Percentiles rank a stretch among this genome's conserved stretches.
These are phyloP conservation scores for Bombus breviceps DNA, from an alignment of 1,140 invertebrate genomes.

Conservation along the genomic window DNA sequence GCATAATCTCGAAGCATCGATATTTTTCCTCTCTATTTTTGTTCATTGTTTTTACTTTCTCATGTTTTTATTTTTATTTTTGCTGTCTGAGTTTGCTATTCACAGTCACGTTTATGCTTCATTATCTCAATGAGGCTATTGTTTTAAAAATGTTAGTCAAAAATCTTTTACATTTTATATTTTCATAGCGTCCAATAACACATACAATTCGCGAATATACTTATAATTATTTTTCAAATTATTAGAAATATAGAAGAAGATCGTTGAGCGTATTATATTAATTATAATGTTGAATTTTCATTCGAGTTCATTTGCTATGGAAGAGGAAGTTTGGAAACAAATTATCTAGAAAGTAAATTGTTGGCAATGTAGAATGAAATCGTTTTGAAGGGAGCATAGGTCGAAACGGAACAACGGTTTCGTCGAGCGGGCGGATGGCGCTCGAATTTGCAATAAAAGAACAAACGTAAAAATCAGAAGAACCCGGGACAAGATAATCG, in stretches of 20 bases:
- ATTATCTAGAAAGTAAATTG: background rate
- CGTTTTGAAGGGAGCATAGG: background rate
- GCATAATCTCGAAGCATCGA: background rate
- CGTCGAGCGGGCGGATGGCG: background rate
- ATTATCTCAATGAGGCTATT: background rate
- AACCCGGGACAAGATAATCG: conserved; percentile 37
- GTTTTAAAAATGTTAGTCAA: background rate
- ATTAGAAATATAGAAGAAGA: no score
- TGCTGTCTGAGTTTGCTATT: background rate
- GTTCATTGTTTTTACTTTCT: background rate
- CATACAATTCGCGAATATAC: no score
- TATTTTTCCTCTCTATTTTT: background rate
- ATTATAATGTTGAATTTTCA: no score
- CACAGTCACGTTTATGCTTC: background rate
- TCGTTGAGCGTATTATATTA: no score
- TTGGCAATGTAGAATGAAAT: background rate
- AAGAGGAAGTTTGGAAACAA: background rate
- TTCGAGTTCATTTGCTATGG: no score
- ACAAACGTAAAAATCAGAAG: conserved; percentile 24
- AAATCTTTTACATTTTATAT: background rate
- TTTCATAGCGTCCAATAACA: no score
- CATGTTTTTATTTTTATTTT: background rate
- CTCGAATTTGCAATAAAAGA: background rate
- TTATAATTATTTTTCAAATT: no score
- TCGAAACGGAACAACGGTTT: background rate